phyloP scores from a whole-genome alignment of 2,797 vertebrate genomes.

The Lemur catta region DNA sequence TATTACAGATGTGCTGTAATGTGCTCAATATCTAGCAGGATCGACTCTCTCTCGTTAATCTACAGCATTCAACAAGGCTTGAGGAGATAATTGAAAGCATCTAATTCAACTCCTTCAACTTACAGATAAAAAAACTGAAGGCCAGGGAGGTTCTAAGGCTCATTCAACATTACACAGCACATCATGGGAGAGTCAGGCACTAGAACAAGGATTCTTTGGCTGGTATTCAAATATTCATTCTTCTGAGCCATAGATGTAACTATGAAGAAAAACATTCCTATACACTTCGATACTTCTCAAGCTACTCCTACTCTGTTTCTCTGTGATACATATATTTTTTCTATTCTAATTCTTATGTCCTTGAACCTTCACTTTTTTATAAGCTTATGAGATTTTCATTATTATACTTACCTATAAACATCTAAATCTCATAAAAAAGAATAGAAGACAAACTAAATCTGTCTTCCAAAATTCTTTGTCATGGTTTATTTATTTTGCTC shows the following conservation, averaged over 20 bases:
- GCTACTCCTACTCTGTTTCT: not conserved
- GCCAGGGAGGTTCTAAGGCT: not conserved
- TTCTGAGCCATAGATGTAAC: not conserved
- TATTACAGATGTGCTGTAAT: not conserved
- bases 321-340: not conserved
- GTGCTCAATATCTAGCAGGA: not conserved
- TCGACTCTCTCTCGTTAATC: not conserved
- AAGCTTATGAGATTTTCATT: not conserved
- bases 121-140: not conserved
- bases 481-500: slow-evolving; percentile 45
- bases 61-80: not conserved
- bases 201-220: not conserved
- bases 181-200: not conserved
- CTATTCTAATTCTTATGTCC: not conserved
- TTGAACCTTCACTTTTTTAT: not conserved
- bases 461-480: not conserved
- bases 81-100: not conserved
- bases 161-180: not conserved
- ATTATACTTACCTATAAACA: slow-evolving; percentile 22
- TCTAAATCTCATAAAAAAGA: not conserved
- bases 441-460: not conserved
- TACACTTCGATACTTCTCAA: not conserved
- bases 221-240: not conserved
- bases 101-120: not conserved
- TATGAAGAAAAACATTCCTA: not conserved